Base-by-base conservation (phyloP, 2,888 invertebrate species). In the Drosophila suboccidentalis region DNA sequence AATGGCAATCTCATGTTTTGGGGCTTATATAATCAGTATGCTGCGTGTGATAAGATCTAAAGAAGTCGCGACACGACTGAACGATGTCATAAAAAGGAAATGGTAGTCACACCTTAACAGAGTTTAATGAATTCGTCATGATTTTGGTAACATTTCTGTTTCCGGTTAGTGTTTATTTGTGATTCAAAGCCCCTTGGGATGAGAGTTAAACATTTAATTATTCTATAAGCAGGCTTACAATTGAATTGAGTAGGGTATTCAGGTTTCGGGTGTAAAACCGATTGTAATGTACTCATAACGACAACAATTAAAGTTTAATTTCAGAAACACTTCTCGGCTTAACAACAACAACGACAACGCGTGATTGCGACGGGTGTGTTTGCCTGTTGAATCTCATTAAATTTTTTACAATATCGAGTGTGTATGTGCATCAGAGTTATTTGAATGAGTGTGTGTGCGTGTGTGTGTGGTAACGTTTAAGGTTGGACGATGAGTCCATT, bases 301-400 rank as follows among this genome's bases (percentile, higher is more conserved):
- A 46, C 46, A 64, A 50, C 64, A 64, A 64, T 64, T 59, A 64
- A 64, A 59, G 29, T 64, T 64, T 50, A 64, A 64, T 64, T 64
- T 38, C 50, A 50, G 43, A 50, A 29, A 38, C 64, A 64, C 36
- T 64, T 43, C 49, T 58, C 49, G 6, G 63, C 63, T 62, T 47
- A 54, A 54, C 62, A 32, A 54, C 62, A 32, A 39, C 53, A 46
- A 62, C 54, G 63, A 39, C 53, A 46, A 62, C 54, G 57, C 63
- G 58, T 58, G 63, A 64, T 64, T 63, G 63, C 10, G 47, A 32
- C 58, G 49, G 64, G 29, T 59, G 64, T 59, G 59, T 50, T 51
- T 59, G 29, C 29, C 65, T 39, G 15, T 65, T 15, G 60, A 65
- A 65, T 65, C 51, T 60, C 65, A 65, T 64, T 64, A 64, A 58